A percentile compares a stretch with the other conserved stretches of the same genome.
These are phyloP conservation scores for Oncorhynchus gorbuscha DNA, from an alignment of 2,113 vertebrate genomes.

Conservation along the genomic window DNA sequence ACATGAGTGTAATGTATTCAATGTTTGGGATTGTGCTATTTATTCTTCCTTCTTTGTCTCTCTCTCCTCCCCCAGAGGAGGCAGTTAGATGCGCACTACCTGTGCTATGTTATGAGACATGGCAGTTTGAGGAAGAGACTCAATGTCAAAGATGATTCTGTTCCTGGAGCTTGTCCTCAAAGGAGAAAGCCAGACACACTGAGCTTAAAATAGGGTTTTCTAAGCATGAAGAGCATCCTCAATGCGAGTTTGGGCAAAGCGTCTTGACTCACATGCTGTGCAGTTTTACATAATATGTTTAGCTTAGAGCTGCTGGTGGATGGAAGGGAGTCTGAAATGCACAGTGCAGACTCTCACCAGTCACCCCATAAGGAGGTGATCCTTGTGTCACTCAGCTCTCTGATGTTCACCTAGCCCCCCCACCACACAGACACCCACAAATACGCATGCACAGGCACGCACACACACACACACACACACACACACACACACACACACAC, in stretches of 20 bases:
- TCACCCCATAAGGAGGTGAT: background rate
- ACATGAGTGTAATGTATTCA: slow-evolving; percentile 6
- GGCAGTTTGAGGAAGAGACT: slow-evolving; percentile 20
- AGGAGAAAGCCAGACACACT: slow-evolving; percentile 21
- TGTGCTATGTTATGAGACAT: slow-evolving; percentile 5
- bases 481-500: background rate
- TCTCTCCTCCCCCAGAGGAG: slow-evolving; percentile 4
- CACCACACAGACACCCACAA: background rate
- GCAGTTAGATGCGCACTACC: slow-evolving; percentile 13
- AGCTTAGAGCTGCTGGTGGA: slow-evolving; percentile 19
- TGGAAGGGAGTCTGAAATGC: slow-evolving; percentile 9
- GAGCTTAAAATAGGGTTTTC: slow-evolving; percentile 53
- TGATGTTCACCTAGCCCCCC: slow-evolving; percentile 2
- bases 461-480: background rate
- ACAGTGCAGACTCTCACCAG: slow-evolving; percentile 7
- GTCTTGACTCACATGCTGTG: slow-evolving; percentile 19
- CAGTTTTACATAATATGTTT: slow-evolving; percentile 48
- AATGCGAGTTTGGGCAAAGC: slow-evolving; percentile 40
- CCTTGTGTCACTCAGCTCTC: slow-evolving; percentile 9
- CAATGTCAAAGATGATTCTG: slow-evolving; percentile 45
- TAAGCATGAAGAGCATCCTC: slow-evolving; percentile 51
- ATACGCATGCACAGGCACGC: background rate
- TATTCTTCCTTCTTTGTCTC: slow-evolving; percentile 7
- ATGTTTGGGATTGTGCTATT: slow-evolving; percentile 10
- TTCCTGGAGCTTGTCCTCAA: slow-evolving; percentile 37